phyloP scores from a whole-genome alignment of 2,113 vertebrate genomes.

The Geothlypis trichas region DNA sequence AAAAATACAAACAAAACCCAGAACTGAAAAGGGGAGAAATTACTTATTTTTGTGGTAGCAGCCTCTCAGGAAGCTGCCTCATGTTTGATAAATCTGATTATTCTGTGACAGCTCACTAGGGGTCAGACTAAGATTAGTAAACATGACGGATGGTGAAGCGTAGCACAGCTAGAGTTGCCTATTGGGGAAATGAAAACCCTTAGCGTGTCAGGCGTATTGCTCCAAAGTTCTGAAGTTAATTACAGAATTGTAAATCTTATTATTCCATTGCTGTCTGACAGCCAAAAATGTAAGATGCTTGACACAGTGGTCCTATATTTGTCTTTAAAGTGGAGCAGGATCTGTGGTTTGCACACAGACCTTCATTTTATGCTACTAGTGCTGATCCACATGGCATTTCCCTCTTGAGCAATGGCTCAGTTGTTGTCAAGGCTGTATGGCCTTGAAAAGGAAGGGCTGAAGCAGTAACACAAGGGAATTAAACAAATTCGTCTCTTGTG shows the following conservation, averaged over 20 bases:
- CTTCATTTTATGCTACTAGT: not conserved
- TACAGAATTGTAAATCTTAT: not conserved
- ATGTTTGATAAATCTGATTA: not conserved
- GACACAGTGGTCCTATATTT: not conserved
- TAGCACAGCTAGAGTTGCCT: not conserved
- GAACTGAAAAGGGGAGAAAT: not conserved
- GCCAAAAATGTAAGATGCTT: not conserved
- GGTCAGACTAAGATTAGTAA: conserved; percentile 58
- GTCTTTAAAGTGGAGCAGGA: not conserved
- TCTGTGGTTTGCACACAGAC: not conserved
- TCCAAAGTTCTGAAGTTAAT: conserved; percentile 4
- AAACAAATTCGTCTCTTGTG: not conserved
- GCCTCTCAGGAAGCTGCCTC: not conserved
- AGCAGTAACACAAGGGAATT: not conserved
- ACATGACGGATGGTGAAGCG: not conserved
- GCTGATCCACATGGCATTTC: not conserved
- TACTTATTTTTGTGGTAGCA: not conserved
- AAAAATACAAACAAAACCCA: not conserved
- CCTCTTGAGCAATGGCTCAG: not conserved
- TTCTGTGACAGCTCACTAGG: conserved; percentile 56
- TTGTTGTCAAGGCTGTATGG: not conserved
- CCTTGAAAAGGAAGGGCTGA: not conserved
- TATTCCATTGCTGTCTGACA: not conserved
- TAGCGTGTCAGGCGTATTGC: not conserved
- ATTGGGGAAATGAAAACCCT: not conserved